phyloP scores from a whole-genome alignment of 1,140 invertebrate genomes.

The Mycetomoellerius zeteki region DNA sequence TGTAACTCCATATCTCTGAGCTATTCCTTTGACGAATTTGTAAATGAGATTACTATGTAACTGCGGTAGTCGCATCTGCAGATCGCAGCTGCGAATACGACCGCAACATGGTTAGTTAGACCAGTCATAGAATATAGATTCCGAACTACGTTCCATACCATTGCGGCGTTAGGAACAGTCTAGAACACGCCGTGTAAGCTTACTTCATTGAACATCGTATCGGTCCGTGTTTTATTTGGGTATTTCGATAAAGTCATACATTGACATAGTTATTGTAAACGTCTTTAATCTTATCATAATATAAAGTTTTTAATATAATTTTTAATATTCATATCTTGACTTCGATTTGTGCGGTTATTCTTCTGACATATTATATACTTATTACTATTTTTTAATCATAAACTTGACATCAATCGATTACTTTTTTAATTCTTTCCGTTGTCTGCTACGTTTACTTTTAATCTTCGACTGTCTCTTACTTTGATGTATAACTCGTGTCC shows the following conservation, averaged over 20 bases:
- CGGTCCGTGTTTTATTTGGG: not conserved
- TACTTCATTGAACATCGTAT: not conserved
- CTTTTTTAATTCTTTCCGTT: too few relatives aligned
- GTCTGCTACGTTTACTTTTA: too few relatives aligned
- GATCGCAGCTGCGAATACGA: slow-evolving; percentile 33
- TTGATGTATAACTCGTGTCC: too few relatives aligned
- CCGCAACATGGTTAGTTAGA: slow-evolving; percentile 41
- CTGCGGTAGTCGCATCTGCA: slow-evolving; percentile 30
- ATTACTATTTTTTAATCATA: too few relatives aligned
- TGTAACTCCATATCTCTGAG: slow-evolving; percentile 26
- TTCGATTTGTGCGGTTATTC: too few relatives aligned
- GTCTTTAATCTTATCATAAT: not conserved
- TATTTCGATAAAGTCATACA: not conserved
- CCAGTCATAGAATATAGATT: slow-evolving; percentile 41
- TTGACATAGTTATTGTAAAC: not conserved
- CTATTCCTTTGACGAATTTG: slow-evolving; percentile 66
- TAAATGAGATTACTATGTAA: slow-evolving; percentile 64
- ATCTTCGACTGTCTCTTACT: too few relatives aligned
- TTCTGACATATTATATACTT: too few relatives aligned
- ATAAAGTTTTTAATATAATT: not conserved
- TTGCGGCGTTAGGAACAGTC: slow-evolving; percentile 43
- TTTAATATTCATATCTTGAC: too few relatives aligned
- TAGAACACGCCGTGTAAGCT: not conserved
- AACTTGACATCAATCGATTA: too few relatives aligned
- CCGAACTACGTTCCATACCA: not conserved